These are phyloP conservation scores for Trichogramma pretiosum DNA, from an alignment of 1,140 invertebrate species.

Conservation along the genomic window DNA sequence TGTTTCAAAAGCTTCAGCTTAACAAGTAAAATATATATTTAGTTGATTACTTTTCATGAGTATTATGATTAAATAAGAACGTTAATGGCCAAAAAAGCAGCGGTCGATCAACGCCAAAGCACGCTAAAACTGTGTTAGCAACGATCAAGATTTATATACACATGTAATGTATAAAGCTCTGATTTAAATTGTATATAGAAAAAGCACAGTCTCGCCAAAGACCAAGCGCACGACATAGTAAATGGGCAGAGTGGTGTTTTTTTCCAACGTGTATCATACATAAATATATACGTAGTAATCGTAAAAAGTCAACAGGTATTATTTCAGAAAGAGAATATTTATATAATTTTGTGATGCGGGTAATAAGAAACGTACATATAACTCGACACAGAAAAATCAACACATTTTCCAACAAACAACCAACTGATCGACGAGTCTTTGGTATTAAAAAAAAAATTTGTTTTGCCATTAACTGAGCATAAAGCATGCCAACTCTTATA, in stretches of 20 bases:
- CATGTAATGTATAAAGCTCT: no score
- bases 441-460: no score
- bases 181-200: no score
- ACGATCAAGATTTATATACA: conserved; percentile 14
- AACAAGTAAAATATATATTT: no score
- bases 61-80: no score
- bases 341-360: not conserved
- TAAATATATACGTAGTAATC: not conserved
- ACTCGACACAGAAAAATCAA: no score
- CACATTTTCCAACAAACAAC: not conserved
- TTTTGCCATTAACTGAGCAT: no score
- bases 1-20: no score
- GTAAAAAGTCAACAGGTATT: not conserved
- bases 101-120: no score
- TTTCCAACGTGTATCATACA: conserved; percentile 12
- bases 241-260: conserved; percentile 6
- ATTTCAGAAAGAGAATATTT: not conserved
- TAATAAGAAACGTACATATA: conserved; percentile 1
- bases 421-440: conserved; percentile 1
- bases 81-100: no score
- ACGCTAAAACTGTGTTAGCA: conserved; percentile 12
- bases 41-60: no score
- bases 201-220: conserved; percentile 18
- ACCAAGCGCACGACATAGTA: conserved; percentile 16
- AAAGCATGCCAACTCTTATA: no score